Conservation (phyloP, 2,797 vertebrate genomes). For the Mastacembelus armatus region DNA sequence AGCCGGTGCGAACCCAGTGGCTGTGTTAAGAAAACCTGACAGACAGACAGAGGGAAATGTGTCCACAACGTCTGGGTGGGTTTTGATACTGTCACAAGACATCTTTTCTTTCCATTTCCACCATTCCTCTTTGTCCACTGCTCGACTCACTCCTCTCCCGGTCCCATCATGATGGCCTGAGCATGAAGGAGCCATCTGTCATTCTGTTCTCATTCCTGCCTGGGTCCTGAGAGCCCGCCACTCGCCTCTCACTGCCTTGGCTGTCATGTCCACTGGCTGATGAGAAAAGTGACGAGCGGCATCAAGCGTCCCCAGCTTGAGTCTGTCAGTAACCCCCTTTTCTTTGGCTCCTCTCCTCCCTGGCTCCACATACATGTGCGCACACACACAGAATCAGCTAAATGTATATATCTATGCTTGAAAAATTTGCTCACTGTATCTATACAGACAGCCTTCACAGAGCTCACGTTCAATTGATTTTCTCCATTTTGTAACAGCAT, state of each 20-base stretch:
- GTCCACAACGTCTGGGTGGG: conserved; percentile 67
- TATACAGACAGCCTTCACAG: conserved; percentile 66
- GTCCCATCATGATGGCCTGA: conserved; percentile 87
- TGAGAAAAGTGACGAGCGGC: conserved; percentile 78
- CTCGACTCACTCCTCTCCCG: conserved; percentile 48
- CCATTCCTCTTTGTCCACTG: conserved; percentile 66
- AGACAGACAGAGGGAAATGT: conserved; percentile 55
- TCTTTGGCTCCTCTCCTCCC: conserved; percentile 1
- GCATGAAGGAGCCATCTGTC: conserved; percentile 80
- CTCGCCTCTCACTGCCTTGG: conserved; percentile 87
- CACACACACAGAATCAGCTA: conserved; percentile 26
- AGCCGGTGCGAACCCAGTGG: conserved; percentile 50
- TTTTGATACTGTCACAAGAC: conserved; percentile 80
- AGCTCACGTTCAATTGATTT: conserved; percentile 74
- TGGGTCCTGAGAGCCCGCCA: conserved; percentile 86
- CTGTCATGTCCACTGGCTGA: conserved; percentile 89
- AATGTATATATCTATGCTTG: conserved; percentile 48
- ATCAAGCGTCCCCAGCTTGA: conserved; percentile 82
- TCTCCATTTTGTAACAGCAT: conserved; percentile 70
- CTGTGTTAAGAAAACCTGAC: conserved; percentile 65
- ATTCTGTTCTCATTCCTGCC: conserved; percentile 75
- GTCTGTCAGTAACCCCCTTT: conserved; percentile 69
- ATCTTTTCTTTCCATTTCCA: conserved; percentile 59
- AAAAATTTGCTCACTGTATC: conserved; percentile 61
- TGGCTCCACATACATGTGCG: conserved; percentile 8